Evolutionary conservation across 2,113 vertebrate species (phyloP), one percentile per base, ranked within the genome.

Genomic region (Phodopus roborovskii): DNA sequence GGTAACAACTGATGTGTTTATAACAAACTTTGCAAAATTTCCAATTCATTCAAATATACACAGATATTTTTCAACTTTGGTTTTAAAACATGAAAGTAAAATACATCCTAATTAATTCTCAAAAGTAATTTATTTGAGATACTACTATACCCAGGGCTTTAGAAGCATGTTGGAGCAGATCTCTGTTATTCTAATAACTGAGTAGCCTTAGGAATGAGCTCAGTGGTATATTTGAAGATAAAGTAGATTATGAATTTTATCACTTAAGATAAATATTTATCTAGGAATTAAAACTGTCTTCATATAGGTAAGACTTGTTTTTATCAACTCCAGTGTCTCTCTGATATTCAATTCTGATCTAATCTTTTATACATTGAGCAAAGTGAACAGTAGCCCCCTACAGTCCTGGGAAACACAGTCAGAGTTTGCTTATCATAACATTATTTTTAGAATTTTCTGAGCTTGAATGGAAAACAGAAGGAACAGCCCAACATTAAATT

Each of bases 391-490:
- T 68, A 86, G 33, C 28, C 50, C 17, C 7, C 19, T 2, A 4
- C 30, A 26, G 50, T 88, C 92, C 86, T 56, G 28, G 33, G 83
- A 64, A 88, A 74, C 39, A 36, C 11, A 56, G 3, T 92, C 85
- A 60, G 94, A 84, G 39, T 95, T 96, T 94, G 48, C 68, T 79
- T 17, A 0, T 88, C 90, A 96, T 74, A 66, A 95, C 88, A 92
- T 90, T 91, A 83, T 96, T 96, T 97, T 90, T 86, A 91, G 60
- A 96, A 94, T 95, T 98, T 97, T 91, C 77, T 85, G 93, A 95
- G 94, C 94, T 97, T 89, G 73, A 50, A 84, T 56, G 85, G 78
- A 97, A 97, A 97, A 95, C 95, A 98, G 95, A 97, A 98, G 96
- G 97, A 97, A 92, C n/a, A 74, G 42, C 20, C 90, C 88, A 12